Base-by-base conservation (phyloP, 2,888 invertebrate species). In the Troglohyphantes excavatus region DNA sequence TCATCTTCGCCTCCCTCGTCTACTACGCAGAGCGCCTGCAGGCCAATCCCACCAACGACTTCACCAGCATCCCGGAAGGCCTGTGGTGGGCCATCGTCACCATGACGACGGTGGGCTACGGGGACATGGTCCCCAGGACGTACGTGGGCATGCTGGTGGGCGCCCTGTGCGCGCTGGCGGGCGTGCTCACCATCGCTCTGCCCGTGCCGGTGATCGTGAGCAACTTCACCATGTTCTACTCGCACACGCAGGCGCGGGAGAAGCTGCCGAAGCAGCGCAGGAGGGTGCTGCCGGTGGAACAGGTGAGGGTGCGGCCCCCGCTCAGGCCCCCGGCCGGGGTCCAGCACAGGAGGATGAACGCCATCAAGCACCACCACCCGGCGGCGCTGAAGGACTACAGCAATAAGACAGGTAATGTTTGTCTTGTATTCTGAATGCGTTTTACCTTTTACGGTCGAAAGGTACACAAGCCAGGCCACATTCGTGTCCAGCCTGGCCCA, bases 181-280 rank as follows among this genome's bases (percentile, higher is more conserved):
- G 99, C 94, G 99, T 99, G 93, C 95, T 99, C 93, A 99, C 99
- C 93, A 98, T 99, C 94, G 99, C 99, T 93, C 95, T 99, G 93
- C 99, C 99, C 92, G 98, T 99, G 93, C 99, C 99, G 92, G 99
- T 99, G 94, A 99, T 99, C 93, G 99, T 99, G 92, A 98, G 98
- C 94, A 99, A 99, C 95, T 99, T 99, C 94, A 94, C 95, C 53
- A 94, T 95, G 93, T 95, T 94, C 93, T 95, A 95, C 92, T 94
- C 95, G 26, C 95, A 95, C 92, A 95, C 95, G n/a, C 95, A 99
- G 95, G 99, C 99, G 92, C 95, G 99, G 93, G 98, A 99, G 91
- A 99, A 99, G 94, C 95, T 99, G 94, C 99, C 99, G 91, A 99
- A 99, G 95, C 99, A 99, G 95, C 95, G 99, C 92, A 95, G 99